Evolutionary conservation across 2,888 invertebrate species (phyloP).

Genomic region (Kryphioiulus occultus): DNA sequence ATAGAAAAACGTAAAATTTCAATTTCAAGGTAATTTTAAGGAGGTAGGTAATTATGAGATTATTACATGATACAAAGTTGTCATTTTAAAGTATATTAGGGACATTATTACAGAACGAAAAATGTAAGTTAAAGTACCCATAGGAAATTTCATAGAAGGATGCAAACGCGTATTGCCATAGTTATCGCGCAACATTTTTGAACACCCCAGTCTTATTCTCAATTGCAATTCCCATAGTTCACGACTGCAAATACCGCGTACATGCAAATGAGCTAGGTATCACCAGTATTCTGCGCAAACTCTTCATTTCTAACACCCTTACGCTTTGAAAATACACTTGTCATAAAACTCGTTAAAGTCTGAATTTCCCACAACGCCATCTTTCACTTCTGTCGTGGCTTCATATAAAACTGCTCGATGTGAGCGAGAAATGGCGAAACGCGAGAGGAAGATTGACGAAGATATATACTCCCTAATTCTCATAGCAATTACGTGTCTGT

Average conservation of each 20-base stretch:
- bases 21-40: background rate
- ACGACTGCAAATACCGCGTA: background rate
- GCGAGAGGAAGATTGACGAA: constrained; percentile 12
- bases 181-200: background rate
- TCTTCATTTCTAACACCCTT: background rate
- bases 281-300: background rate
- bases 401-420: background rate
- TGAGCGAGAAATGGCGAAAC: background rate
- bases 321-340: background rate
- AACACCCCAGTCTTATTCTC: background rate
- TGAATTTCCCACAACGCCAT: constrained; percentile 21
- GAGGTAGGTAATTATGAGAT: background rate
- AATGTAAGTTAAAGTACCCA: too few species aligned
- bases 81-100: background rate
- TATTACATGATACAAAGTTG: background rate
- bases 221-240: background rate
- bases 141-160: background rate
- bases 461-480: constrained; percentile 26
- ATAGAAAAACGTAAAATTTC: background rate
- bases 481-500: constrained; percentile 17
- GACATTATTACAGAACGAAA: too few species aligned
- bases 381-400: constrained; percentile 6
- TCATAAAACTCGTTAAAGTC: constrained; percentile 22
- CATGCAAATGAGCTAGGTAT: background rate
- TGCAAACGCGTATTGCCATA: background rate